A percentile compares a stretch with the other conserved stretches of the same genome.
Conservation (phyloP, 2,113 vertebrate genomes). For the Acanthochromis polyacanthus region DNA sequence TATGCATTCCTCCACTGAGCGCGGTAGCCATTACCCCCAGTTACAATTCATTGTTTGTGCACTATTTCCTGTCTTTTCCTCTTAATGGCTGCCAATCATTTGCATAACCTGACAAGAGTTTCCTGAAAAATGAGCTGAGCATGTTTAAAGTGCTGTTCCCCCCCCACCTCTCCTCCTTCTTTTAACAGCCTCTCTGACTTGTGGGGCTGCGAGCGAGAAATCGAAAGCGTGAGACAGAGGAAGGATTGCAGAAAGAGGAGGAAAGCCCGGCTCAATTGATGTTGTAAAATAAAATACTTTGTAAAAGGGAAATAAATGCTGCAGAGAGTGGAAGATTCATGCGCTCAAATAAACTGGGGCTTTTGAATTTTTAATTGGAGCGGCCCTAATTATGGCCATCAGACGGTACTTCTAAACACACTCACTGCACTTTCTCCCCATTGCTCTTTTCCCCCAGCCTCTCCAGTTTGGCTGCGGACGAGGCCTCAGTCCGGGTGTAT, state of each 20-base stretch:
- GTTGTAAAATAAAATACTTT: constrained; percentile 98
- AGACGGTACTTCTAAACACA: constrained; percentile 98
- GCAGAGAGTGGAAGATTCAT: constrained; percentile 94
- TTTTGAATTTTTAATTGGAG: constrained; percentile 99
- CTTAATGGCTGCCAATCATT: constrained; percentile 52
- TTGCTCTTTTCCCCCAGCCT: constrained; percentile 77
- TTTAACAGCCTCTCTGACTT: constrained; percentile 1
- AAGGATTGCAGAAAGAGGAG: constrained; percentile 58
- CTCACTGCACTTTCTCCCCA: constrained; percentile 89
- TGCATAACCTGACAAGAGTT: constrained; percentile 36
- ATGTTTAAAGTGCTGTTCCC: constrained; percentile 2
- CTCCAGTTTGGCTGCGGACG: constrained; percentile 89
- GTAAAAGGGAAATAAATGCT: constrained; percentile 98
- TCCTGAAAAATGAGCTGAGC: constrained; percentile 42
- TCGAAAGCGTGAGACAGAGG: constrained; percentile 47
- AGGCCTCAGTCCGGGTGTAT: constrained; percentile 95
- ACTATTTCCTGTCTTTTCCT: constrained; percentile 22
- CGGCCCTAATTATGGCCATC: constrained; percentile 99
- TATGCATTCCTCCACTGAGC: constrained; percentile 22
- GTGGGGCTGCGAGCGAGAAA: constrained; percentile 47
- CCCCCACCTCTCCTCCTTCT: not conserved
- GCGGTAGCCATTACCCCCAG: constrained; percentile 9
- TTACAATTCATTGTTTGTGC: constrained; percentile 20
- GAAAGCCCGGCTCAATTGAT: constrained; percentile 92
- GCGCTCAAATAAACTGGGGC: constrained; percentile 99